These are phyloP conservation scores for Passer domesticus DNA, from an alignment of 2,113 vertebrate genomes.

Conservation along the genomic window DNA sequence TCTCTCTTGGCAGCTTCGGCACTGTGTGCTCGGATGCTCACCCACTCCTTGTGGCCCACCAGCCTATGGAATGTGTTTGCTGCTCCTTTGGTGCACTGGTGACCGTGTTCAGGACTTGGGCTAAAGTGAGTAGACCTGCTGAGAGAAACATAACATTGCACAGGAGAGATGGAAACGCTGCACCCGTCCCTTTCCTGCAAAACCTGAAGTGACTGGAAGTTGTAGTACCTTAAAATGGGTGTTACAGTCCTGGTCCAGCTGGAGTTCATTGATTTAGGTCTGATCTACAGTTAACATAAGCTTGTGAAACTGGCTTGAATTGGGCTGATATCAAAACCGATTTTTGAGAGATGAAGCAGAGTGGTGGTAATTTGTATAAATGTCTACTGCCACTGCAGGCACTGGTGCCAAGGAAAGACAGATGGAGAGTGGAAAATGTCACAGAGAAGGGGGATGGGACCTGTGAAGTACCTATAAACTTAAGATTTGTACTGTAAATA, in stretches of 20 bases:
- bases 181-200: background rate
- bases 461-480: background rate
- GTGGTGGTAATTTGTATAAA: background rate
- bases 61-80: accelerated
- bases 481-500: background rate
- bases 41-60: accelerated
- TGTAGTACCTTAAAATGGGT: background rate
- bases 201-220: background rate
- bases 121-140: background rate
- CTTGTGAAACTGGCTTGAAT: background rate
- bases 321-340: background rate
- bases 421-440: background rate
- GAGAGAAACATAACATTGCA: background rate
- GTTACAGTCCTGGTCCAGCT: background rate
- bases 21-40: background rate
- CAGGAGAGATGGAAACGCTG: background rate
- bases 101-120: background rate
- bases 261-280: background rate
- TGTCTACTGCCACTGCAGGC: background rate
- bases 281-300: background rate
- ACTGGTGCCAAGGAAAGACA: background rate
- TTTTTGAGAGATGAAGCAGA: background rate
- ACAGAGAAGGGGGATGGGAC: background rate
- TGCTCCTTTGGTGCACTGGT: background rate
- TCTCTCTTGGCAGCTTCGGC: background rate